phyloP scores from a whole-genome alignment of 2,888 invertebrate species.

The Tetranychus piercei region DNA sequence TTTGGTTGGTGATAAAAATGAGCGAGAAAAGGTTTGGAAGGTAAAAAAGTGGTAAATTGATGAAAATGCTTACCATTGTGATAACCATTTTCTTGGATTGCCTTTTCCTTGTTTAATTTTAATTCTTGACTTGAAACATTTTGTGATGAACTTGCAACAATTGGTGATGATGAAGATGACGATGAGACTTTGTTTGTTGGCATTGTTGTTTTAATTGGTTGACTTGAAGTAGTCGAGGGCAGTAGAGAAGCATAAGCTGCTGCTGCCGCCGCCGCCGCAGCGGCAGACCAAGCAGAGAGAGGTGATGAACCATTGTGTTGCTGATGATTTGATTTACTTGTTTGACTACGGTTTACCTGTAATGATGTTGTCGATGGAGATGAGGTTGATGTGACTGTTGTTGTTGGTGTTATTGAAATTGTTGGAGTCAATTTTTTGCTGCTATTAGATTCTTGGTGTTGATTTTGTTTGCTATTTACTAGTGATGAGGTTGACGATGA shows the following conservation, averaged over 20 bases:
- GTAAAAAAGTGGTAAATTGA: not conserved
- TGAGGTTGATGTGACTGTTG: conserved; percentile 25
- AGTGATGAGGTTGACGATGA: conserved; percentile 9
- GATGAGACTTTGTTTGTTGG: not conserved
- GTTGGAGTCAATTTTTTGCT: conserved; percentile 7
- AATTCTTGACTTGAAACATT: not conserved
- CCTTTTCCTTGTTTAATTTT: not conserved
- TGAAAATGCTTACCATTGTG: not conserved
- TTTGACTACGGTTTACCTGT: conserved; percentile 12
- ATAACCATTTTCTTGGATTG: not conserved
- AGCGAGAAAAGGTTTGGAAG: too few relatives aligned
- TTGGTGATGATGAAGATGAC: conserved; percentile 6
- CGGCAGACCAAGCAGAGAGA: conserved; percentile 16
- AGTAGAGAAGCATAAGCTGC: conserved; percentile 15
- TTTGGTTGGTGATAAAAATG: not conserved
- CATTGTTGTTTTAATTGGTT: not conserved
- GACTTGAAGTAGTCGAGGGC: not conserved
- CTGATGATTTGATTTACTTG: not conserved
- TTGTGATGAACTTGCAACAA: conserved; percentile 3
- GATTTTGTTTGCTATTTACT: not conserved
- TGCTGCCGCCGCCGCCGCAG: conserved; percentile 12
- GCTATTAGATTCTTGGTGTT: not conserved
- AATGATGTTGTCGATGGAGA: conserved; percentile 25
- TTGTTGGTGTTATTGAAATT: conserved; percentile 26
- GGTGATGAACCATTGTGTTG: not conserved